Evolutionary conservation across 2,888 invertebrate genomes (phyloP), one percentile per base, ranked within the genome.

Genomic region (Enoplolaimus lenunculus): DNA sequence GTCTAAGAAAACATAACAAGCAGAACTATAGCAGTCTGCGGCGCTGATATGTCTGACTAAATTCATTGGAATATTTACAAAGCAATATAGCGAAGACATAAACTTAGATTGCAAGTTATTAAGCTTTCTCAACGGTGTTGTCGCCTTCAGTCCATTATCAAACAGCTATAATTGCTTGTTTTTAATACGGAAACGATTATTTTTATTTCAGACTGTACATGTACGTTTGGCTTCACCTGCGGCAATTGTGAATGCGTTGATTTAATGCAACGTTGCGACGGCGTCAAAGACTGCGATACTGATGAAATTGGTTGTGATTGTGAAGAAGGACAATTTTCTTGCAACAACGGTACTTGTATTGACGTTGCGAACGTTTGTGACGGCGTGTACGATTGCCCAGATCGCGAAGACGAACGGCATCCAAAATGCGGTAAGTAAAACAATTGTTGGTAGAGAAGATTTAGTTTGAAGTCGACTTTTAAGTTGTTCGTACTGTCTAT

Each of bases 261-360:
- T 31, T n/a, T 30, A 13, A 1, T 29, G 31, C 16, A 33, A 34
- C 28, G 33, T 16, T 71, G 71, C 31, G 71, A 71, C 31, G 71
- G 71, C 1, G 21, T 21, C 1, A 7, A 29, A n/a, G 71, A 73
- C 35, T 73, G 71, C 31, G 71, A 33, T 29, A 68, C 28, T 28
- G 72, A 71, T 29, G 71, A 71, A 64, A 71, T 16, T 1, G 72
- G 2, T 29, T 72, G 71, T 59, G 33, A 7, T 2, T 71, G 71
- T 60, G 60, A 72, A n/a, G 71, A 13, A 2, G 69, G 71, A 31
- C 70, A 71, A 57, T 71, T 71, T 45, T 26, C 21, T 7, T 71
- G 71, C 62, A 69, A 71, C 62, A 69, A 71, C 34, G 71, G 71
- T 1, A 71, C 68, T 29, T 71, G 71, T 34, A 29, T 71, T 1